These are phyloP conservation scores for Hyposoter didymator DNA, from an alignment of 2,888 invertebrate genomes.

Conservation along the genomic window DNA sequence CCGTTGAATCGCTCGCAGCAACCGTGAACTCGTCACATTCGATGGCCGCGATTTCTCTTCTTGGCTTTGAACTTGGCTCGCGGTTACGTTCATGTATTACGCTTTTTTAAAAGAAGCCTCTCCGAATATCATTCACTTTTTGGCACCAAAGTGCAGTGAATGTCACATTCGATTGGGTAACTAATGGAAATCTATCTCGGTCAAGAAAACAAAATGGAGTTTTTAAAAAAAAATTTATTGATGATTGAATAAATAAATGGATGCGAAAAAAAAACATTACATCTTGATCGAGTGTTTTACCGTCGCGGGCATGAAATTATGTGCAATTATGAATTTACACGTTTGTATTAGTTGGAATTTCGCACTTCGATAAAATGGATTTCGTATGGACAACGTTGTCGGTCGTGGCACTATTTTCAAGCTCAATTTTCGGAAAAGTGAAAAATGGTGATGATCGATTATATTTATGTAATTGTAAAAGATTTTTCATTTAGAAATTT, in stretches of 20 bases:
- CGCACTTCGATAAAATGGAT: background rate
- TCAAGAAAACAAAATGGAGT: background rate
- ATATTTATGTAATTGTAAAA: background rate
- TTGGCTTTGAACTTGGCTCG: slow-evolving; percentile 41
- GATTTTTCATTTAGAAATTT: slow-evolving; percentile 1
- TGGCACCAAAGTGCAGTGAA: background rate
- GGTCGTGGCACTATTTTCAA: no score
- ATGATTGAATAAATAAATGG: background rate
- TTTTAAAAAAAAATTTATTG: background rate
- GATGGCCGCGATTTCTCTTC: slow-evolving; percentile 35
- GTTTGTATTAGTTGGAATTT: background rate
- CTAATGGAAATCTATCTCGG: background rate
- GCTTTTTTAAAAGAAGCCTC: background rate
- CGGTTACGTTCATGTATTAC: slow-evolving; percentile 45
- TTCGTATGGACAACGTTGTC: background rate
- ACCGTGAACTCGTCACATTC: slow-evolving; percentile 66
- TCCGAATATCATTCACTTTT: background rate
- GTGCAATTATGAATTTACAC: background rate
- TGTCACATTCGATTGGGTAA: background rate
- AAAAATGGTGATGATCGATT: background rate
- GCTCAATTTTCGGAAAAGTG: no score
- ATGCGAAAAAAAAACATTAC: no score
- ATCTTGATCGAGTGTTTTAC: background rate
- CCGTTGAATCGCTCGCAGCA: slow-evolving; percentile 61
- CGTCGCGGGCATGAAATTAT: no score